A percentile compares a stretch with the other conserved stretches of the same genome.
Evolutionary conservation across 2,797 vertebrate genomes (phyloP).

Genomic region (Buphagus erythrorhynchus): DNA sequence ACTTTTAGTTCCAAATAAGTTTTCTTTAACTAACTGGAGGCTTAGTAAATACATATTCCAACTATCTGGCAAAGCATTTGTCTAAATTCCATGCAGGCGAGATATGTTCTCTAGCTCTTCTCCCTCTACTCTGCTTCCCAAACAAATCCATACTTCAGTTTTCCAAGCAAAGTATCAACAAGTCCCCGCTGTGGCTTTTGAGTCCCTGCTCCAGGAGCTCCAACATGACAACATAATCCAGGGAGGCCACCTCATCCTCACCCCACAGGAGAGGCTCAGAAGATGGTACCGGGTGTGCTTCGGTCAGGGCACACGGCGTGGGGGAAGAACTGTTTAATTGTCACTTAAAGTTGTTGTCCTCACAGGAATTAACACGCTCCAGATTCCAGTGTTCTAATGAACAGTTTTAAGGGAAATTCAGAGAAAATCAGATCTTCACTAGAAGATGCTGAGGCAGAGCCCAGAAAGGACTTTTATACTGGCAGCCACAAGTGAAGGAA

Average conservation of each 20-base stretch:
- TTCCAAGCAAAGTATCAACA: neutral
- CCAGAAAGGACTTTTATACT: neutral
- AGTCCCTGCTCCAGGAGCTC: neutral
- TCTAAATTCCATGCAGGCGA: neutral
- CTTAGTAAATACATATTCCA: neutral
- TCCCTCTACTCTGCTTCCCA: neutral
- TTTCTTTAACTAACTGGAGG: neutral
- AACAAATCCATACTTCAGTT: neutral
- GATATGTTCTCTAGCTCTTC: neutral
- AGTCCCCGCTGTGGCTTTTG: neutral
- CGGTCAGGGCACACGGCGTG: fast-evolving
- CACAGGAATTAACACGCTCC: neutral
- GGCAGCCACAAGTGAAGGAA: neutral
- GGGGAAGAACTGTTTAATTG: neutral
- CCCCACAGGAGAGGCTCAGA: neutral
- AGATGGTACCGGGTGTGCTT: neutral
- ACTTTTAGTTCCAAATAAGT: neutral
- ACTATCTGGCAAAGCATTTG: neutral
- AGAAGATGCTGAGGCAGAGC: neutral
- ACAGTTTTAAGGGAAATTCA: neutral
- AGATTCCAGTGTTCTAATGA: neutral
- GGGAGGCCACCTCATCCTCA: neutral
- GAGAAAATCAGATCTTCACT: neutral
- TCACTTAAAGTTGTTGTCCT: neutral
- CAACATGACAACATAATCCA: neutral